Conservation (phyloP, 2,888 invertebrate species). For the Hirtodrosophila cameraria region DNA sequence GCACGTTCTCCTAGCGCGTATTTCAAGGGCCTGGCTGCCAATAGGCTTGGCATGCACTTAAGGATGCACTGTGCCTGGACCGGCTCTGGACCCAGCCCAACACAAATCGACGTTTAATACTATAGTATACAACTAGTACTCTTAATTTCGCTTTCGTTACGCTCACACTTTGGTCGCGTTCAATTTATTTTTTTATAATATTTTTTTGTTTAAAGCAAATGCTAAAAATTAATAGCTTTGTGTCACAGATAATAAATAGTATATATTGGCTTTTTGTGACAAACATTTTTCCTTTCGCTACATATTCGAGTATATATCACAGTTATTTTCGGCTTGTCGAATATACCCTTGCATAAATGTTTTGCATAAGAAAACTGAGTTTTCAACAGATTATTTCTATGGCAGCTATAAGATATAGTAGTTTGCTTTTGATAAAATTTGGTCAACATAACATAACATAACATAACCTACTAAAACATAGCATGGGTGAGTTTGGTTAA, state of each 20-base stretch:
- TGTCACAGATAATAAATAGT: constrained; percentile 50
- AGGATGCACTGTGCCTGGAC: constrained; percentile 49
- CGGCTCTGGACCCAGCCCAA: constrained; percentile 30
- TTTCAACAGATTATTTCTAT: too few species aligned
- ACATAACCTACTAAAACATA: too few species aligned
- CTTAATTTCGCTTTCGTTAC: constrained; percentile 61
- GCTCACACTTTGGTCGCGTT: constrained; percentile 28
- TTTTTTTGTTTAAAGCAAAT: constrained; percentile 41
- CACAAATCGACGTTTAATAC: constrained; percentile 40
- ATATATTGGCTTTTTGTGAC: constrained; percentile 47
- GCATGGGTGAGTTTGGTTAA: too few species aligned
- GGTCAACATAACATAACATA: too few species aligned
- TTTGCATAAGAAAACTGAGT: too few species aligned
- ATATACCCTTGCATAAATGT: too few species aligned
- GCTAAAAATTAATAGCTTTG: constrained; percentile 72
- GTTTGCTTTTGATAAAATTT: too few species aligned
- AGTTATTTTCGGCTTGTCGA: too few species aligned
- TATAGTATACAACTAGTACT: constrained; percentile 19
- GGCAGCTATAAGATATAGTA: too few species aligned
- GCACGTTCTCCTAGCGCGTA: constrained; percentile 51
- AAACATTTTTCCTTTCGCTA: constrained; percentile 52
- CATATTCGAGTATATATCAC: too few species aligned
- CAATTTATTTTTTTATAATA: constrained; percentile 43
- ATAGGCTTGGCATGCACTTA: constrained; percentile 44
- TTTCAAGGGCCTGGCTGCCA: constrained; percentile 33